Percentiles rank a stretch among this genome's conserved stretches.
Conservation (phyloP, 2,888 invertebrate genomes). For the Stegophylla sp. region DNA sequence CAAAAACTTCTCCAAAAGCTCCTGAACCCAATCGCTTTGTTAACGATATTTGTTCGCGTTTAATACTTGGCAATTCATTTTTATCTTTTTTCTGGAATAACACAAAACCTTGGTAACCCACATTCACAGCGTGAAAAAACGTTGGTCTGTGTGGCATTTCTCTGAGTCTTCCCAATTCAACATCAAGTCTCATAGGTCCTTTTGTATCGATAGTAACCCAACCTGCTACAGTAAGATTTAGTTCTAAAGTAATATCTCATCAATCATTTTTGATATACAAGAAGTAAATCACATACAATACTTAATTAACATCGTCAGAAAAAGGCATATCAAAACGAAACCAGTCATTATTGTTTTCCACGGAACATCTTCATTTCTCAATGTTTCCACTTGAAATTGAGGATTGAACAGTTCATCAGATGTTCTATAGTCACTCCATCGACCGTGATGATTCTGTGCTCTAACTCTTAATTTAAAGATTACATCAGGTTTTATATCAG, state of each 20-base stretch:
- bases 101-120: constrained; percentile 74
- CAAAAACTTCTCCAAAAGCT: constrained; percentile 96
- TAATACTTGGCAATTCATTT: constrained; percentile 83
- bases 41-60: constrained; percentile 83
- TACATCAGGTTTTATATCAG: constrained; percentile 70
- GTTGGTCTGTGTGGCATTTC: constrained; percentile 77
- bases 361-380: constrained; percentile 33
- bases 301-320: constrained; percentile 40
- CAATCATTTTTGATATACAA: too few relatives aligned
- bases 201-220: constrained; percentile 33
- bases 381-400: constrained; percentile 62
- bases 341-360: constrained; percentile 40
- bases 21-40: constrained; percentile 92
- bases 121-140: constrained; percentile 83
- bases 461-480: constrained; percentile 78
- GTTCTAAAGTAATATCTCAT: neutral
- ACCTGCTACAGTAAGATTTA: constrained; percentile 8
- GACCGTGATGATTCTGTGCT: constrained; percentile 81
- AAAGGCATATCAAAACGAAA: constrained; percentile 32
- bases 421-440: constrained; percentile 81
- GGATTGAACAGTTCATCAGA: constrained; percentile 71
- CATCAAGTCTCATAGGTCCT: constrained; percentile 39
- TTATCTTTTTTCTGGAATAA: constrained; percentile 73
- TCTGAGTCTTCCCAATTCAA: constrained; percentile 82
- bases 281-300: constrained; percentile 40